Base-by-base conservation (phyloP, 2,888 invertebrate species). In the Stictocephala bisonia region DNA sequence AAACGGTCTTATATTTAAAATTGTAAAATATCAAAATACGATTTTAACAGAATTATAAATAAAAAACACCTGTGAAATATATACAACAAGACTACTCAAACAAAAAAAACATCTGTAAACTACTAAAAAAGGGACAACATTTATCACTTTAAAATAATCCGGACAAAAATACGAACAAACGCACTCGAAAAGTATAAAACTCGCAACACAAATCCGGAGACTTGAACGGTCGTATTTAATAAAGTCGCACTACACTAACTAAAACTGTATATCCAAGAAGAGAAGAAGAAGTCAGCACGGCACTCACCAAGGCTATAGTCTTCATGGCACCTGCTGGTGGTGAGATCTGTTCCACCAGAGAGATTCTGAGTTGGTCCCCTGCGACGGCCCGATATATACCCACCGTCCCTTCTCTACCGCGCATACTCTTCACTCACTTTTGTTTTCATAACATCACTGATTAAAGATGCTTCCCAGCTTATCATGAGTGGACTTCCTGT, bases 291-390 rank as follows among this genome's bases (percentile, higher is more conserved):
- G 35, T 6, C 13, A 35, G 6, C 35, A 7, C 6, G 35, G n/a
- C n/a, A 51, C 64, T 64, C 64, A 64, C 64, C 64, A 64, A 27
- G 27, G 64, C 44, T 22, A 64, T 20, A 44, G 64, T 64, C 64
- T 35, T 64, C 64, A 64, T 60, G 7, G 9, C 44, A 44, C 44
- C 40, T 40, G n/a, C 58, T 44, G 64, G 64, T 64, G 64, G 60
- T 18, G 22, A 20, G 15, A n/a, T 1, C 26, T 22, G 26, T 9
- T 40, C 60, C 60, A 64, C 60, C 60, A 60, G 44, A 40, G 22
- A 6, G n/a, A 22, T 64, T 41, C 60, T 22, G 26, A 13, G 40
- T 2, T n/a, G 20, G 7, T 7, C 40, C 20, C 44, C 44, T 15
- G 56, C n/a, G n/a, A n/a, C n/a, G 56, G 3, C 26, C 18, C n/a